Base-by-base conservation (phyloP, 2,888 invertebrate genomes). In the Abrostola triplasia region DNA sequence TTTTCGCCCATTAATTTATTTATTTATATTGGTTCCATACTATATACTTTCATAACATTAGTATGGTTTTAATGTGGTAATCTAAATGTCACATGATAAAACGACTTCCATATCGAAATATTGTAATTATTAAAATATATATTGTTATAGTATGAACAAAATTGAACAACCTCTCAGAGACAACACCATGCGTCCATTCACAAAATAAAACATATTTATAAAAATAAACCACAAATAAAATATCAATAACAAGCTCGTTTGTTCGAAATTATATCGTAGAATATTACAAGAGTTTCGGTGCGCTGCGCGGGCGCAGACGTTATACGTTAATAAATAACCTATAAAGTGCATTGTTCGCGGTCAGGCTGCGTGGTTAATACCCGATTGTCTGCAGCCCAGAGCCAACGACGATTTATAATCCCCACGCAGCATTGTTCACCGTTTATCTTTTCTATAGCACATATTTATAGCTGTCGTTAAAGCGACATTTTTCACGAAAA, bases 161-260 rank as follows among this genome's bases (percentile, higher is more conserved):
- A 11, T 24, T 35, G 13, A 48, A 24, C 24, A 24, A 24, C n/a
- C n/a, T 24, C 24, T 24, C 24, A 24, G 24, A 12, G 58, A 44
- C 41, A 37, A 41, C 36, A 56, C 61, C 49, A 53, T 37, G 24
- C 48, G 24, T 44, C 11, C 56, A 59, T 59, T 57, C 54, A 40
- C 36, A 40, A 54, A 64, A 59, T 36, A 49, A 57, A 64, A 54
- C 40, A 40, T 69, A 69, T 69, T 58, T 52, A 58, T 69, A 67
- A 67, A 65, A 69, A 68, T 67, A 73, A 72, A 67, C 70, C 80
- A 83, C 77, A 84, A 85, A 88, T 88, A 88, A 89, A 89, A 86
- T 88, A 89, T 89, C 88, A 92, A 92, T 91, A 90, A 90, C 84
- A 89, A 81, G 88, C 88, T 92, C 84, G 90, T 92, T 92, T 92